Base-by-base conservation (phyloP, 2,888 invertebrate species). In the Thera britannica region DNA sequence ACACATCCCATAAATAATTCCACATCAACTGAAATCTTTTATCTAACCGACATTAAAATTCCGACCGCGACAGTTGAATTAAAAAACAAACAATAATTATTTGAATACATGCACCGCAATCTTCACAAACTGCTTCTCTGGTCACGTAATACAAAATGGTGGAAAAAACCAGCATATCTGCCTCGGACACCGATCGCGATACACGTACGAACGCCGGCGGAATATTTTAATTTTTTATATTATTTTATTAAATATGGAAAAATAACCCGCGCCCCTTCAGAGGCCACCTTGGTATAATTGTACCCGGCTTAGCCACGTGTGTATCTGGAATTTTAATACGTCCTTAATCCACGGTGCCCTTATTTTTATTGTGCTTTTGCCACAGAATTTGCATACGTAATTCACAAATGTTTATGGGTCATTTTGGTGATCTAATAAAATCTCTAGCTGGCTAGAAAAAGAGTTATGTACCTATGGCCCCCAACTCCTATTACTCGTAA, bases 171-270 rank as follows among this genome's bases (percentile, higher is more conserved):
- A 60, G 44, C 80, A 77, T 83, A 89, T 90, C 90, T 90, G 91
- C 82, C 87, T 82, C 77, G 84, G 80, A 82, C 92, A 92, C 90
- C 87, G 90, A 93, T 93, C 88, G 90, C 90, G 90, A 92, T 93
- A 92, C 90, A 86, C 86, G 85, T 74, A 77, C 78, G 85, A 74
- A 92, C 91, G 93, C 87, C 85, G 83, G 74, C 71, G 76, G 93
- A 93, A 93, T 93, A 92, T 85, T 88, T 92, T 89, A 89, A 85
- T 88, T 88, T 86, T 65, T 88, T 84, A 85, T 73, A 75, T 72
- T 75, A 76, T 82, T 80, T 81, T 87, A 88, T 88, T 88, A 87
- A 88, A 89, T 89, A 89, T 90, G 86, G 85, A 82, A 87, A 86
- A 86, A 84, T 85, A 83, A 81, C 72, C 57, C 62, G 49, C 58